Conservation (phyloP, 2,113 vertebrate species). For the Vimba vimba region DNA sequence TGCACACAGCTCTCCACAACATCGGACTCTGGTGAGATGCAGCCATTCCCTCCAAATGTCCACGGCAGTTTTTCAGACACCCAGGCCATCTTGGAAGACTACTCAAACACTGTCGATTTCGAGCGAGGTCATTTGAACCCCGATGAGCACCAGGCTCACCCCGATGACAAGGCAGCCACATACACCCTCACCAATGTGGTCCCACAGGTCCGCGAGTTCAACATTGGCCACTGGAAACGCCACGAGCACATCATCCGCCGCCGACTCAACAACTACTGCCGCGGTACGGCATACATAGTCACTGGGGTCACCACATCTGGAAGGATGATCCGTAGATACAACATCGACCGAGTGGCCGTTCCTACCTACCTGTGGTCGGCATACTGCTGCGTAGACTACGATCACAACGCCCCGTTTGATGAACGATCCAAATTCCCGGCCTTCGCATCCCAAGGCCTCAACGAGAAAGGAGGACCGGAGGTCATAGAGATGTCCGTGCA, state of each 20-base stretch:
- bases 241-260: slow-evolving; percentile 68
- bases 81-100: slow-evolving; percentile 73
- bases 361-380: slow-evolving; percentile 73
- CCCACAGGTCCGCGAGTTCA: slow-evolving; percentile 76
- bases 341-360: slow-evolving; percentile 68
- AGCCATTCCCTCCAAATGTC: slow-evolving; percentile 61
- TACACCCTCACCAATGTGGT: slow-evolving; percentile 84
- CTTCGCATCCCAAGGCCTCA: slow-evolving; percentile 66
- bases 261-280: slow-evolving; percentile 74
- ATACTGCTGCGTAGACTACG: slow-evolving; percentile 70
- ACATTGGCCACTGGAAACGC: slow-evolving; percentile 71
- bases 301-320: slow-evolving; percentile 70
- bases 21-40: slow-evolving; percentile 70
- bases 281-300: slow-evolving; percentile 63
- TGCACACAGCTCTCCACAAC: slow-evolving; percentile 61
- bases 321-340: slow-evolving; percentile 64
- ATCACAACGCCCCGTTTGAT: slow-evolving; percentile 67
- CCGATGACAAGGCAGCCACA: slow-evolving; percentile 69
- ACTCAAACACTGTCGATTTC: slow-evolving; percentile 63
- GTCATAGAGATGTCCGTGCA: slow-evolving; percentile 67
- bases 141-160: slow-evolving; percentile 71
- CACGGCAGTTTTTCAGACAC: slow-evolving; percentile 62
- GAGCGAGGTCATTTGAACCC: slow-evolving; percentile 80
- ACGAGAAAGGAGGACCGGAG: slow-evolving; percentile 54
- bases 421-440: slow-evolving; percentile 70